Evolutionary conservation across 2,797 vertebrate species (phyloP).

Genomic region (Loriculus beryllinus): DNA sequence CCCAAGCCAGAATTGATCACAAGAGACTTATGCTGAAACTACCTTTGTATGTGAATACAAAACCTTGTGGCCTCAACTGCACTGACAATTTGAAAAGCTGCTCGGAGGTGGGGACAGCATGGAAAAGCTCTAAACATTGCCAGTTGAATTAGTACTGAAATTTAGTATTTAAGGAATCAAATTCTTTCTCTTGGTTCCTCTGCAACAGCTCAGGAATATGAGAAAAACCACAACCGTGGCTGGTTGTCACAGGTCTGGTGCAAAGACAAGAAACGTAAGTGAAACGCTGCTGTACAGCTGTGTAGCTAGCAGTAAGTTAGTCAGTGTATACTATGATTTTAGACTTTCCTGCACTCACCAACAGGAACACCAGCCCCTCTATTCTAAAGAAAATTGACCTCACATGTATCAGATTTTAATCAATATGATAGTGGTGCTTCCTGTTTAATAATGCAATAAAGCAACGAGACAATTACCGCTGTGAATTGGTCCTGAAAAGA

Average conservation of each 20-base stretch:
- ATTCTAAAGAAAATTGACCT: not conserved
- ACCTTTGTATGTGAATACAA: not conserved
- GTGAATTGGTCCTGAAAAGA: not conserved
- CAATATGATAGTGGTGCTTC: not conserved
- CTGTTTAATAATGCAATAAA: not conserved
- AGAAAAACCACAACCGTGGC: not conserved
- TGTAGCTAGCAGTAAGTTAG: not conserved
- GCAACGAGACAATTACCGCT: not conserved
- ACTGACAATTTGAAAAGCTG: not conserved
- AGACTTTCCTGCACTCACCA: not conserved
- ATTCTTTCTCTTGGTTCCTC: not conserved
- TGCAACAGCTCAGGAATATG: not conserved
- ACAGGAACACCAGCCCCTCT: not conserved
- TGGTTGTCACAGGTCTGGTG: not conserved
- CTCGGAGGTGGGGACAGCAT: not conserved
- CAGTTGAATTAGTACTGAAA: not conserved
- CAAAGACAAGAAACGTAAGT: not conserved
- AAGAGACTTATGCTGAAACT: not conserved
- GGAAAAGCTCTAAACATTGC: not conserved
- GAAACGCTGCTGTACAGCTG: not conserved
- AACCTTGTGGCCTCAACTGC: not conserved
- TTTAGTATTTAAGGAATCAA: not conserved
- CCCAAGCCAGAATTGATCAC: not conserved
- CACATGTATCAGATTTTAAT: not conserved
- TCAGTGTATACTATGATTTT: not conserved